Conservation (phyloP, 2,888 invertebrate species). For the Drosophila conformis region DNA sequence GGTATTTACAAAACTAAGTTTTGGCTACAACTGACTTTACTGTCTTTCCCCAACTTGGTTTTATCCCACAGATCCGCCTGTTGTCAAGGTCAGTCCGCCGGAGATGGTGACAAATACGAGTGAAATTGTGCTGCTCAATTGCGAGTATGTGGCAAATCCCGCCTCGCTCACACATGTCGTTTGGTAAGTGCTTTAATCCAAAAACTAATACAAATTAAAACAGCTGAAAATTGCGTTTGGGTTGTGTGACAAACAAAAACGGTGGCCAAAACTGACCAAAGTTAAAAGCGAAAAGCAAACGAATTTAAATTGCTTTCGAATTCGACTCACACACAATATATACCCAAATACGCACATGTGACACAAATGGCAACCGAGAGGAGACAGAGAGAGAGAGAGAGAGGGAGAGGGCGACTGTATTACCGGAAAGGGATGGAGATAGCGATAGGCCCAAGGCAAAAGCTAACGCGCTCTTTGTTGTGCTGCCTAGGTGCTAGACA, state of each 20-base stretch:
- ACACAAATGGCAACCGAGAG: constrained; percentile 22
- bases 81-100: constrained; percentile 90
- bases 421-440: constrained; percentile 5
- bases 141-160: constrained; percentile 95
- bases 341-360: constrained; percentile 46
- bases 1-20: not conserved
- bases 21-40: not conserved
- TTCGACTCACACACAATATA: constrained; percentile 22
- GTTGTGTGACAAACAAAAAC: not conserved
- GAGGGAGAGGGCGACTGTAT: not conserved
- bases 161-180: constrained; percentile 90
- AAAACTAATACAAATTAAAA: constrained; percentile 21
- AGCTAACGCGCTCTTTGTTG: constrained; percentile 61
- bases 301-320: constrained; percentile 73
- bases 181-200: constrained; percentile 87
- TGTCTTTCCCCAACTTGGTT: constrained; percentile 66
- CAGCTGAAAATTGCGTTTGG: not conserved
- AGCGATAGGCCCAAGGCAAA: constrained; percentile 33
- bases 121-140: constrained; percentile 90
- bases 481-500: constrained; percentile 40
- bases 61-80: constrained; percentile 90
- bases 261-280: constrained; percentile 47
- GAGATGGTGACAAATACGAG: constrained; percentile 93
- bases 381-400: not conserved
- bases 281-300: constrained; percentile 65